A percentile compares a stretch with the other conserved stretches of the same genome.
phyloP scores from a whole-genome alignment of 2,797 vertebrate species.

The Squalus acanthias region DNA sequence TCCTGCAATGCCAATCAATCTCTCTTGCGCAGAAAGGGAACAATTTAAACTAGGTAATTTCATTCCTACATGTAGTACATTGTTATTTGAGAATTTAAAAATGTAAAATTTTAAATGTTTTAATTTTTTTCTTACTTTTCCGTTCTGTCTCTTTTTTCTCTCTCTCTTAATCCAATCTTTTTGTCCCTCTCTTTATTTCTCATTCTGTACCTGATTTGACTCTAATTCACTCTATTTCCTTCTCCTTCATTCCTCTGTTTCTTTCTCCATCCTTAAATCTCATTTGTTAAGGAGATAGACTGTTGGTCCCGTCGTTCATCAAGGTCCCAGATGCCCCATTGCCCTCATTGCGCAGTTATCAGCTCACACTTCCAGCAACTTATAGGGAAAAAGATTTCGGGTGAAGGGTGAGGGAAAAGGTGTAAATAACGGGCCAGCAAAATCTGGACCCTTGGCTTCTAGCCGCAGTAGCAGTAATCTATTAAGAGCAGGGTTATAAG shows the following conservation, averaged over 20 bases:
- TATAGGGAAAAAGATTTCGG: not conserved
- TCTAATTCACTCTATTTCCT: not conserved
- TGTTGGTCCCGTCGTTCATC: not conserved
- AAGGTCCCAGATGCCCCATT: not conserved
- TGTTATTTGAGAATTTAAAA: not conserved
- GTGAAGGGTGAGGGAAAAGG: not conserved
- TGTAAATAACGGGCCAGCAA: not conserved
- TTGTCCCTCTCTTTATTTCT: not conserved
- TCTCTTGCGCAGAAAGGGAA: not conserved
- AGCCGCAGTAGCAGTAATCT: not conserved
- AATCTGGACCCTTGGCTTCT: not conserved
- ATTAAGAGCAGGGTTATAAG: not conserved
- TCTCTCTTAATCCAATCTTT: not conserved
- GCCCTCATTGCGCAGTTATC: not conserved
- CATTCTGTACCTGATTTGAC: not conserved
- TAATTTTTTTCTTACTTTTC: not conserved
- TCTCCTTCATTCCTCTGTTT: not conserved
- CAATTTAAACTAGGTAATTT: not conserved
- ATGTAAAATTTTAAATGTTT: not conserved
- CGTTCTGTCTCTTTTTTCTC: not conserved
- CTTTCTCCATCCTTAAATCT: not conserved
- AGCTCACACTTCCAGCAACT: not conserved
- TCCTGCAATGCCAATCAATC: not conserved
- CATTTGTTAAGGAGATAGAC: not conserved
- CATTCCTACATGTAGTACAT: not conserved